Base-by-base conservation (phyloP, 2,113 vertebrate species). In the Trachemys scripta region DNA sequence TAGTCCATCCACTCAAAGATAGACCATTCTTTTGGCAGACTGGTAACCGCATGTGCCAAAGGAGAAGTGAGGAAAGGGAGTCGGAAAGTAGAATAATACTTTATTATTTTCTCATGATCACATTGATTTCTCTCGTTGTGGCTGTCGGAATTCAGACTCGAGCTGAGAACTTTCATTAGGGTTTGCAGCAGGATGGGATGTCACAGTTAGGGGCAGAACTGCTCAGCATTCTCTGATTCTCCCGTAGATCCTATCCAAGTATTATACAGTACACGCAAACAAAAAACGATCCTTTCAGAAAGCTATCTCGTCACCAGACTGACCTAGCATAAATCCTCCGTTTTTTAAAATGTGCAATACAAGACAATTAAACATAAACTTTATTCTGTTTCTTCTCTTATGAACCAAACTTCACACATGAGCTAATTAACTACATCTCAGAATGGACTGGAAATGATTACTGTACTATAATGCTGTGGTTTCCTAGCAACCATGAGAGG, bases 401-500 rank as follows among this genome's bases (percentile, higher is more conserved):
- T 90, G 86, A 95, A 93, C 91, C 87, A 92, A 92, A 93, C 92
- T 97, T 96, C 89, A 90, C 89, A 83, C 94, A 22, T 14, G 0
- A 12, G 75, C 88, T 95, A 96, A 97, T 97, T 96, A 96, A 80
- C 83, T 14, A 69, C 91, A 92, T 94, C 96, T 97, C 78, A 59
- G 65, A 85, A 54, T 25, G 93, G 59, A 90, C 93, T 83, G 87
- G 22, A 22, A 94, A 90, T 92, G 95, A 97, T 96, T 96, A 91
- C 93, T 95, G 57, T 92, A 72, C 89, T 82, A 57, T 89, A 94
- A 91, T 93, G 84, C 92, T 91, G 90, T 88, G 88, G 97, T 97
- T 92, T 76, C 97, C 96, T 97, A 97, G 97, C 96, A 97, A 97
- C 97, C 16, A 0, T 25, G 29, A 88, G 92, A 93, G 82, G 86